Percentiles rank a stretch among this genome's conserved stretches.
Conservation (phyloP, 2,888 invertebrate species). For the Trissonchulus sp. region DNA sequence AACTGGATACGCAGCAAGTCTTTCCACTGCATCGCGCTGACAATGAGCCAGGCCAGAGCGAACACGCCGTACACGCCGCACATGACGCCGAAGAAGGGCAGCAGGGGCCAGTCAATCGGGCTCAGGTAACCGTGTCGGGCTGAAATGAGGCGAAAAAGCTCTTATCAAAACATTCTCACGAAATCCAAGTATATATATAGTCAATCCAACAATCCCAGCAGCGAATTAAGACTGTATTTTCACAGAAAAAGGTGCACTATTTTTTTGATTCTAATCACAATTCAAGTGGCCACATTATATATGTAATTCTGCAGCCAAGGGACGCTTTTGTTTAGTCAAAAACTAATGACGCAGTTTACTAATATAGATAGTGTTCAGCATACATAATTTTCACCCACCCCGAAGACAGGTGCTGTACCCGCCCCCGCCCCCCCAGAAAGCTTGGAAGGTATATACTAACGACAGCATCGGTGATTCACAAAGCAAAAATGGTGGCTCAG, state of each 20-base stretch:
- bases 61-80: constrained; percentile 76
- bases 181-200: constrained; percentile 38
- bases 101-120: constrained; percentile 78
- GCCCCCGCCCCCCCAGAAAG: too few species aligned
- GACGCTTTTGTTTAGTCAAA: too few species aligned
- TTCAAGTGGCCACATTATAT: too few species aligned
- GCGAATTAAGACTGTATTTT: neutral
- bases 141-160: constrained; percentile 28
- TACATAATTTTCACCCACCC: too few species aligned
- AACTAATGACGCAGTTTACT: too few species aligned
- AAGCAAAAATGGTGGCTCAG: too few species aligned
- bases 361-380: too few species aligned
- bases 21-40: constrained; percentile 79
- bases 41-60: constrained; percentile 72
- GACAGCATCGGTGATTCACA: too few species aligned
- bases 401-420: too few species aligned
- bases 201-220: neutral
- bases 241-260: neutral
- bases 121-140: constrained; percentile 75
- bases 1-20: constrained; percentile 85
- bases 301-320: too few species aligned
- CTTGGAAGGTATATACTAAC: too few species aligned
- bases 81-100: constrained; percentile 86
- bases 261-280: too few species aligned
- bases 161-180: neutral